Evolutionary conservation across 2,888 invertebrate species (phyloP).

Genomic region (Mermis nigrescens): DNA sequence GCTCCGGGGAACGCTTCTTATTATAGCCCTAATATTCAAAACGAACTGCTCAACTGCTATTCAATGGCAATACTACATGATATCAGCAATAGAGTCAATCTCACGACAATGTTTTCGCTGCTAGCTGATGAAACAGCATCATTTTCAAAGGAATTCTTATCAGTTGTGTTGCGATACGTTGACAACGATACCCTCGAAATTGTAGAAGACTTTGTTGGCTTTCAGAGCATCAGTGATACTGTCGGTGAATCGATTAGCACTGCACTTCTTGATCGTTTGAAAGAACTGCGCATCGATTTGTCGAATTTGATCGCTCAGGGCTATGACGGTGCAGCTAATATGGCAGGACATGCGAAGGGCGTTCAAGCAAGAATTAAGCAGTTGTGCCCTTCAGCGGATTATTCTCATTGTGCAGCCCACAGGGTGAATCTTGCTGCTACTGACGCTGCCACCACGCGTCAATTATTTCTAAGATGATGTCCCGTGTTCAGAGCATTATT

Average conservation of each 20-base stretch:
- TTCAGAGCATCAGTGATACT: not conserved
- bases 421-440: not conserved
- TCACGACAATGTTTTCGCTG: not conserved
- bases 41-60: not conserved
- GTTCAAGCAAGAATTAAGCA: not conserved
- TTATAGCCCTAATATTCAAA: slow-evolving; percentile 3
- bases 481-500: not conserved
- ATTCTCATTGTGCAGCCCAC: not conserved
- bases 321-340: not conserved
- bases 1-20: not conserved
- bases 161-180: slow-evolving; percentile 2
- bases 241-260: not conserved
- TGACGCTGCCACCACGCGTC: not conserved
- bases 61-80: not conserved
- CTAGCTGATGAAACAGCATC: slow-evolving; percentile 1
- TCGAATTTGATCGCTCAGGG: not conserved
- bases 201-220: slow-evolving; percentile 4
- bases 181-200: not conserved
- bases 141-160: not conserved
- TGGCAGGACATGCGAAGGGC: not conserved
- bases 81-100: not conserved
- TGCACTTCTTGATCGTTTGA: not conserved
- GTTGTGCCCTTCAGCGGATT: not conserved
- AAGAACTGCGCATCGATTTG: not conserved
- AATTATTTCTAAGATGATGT: not conserved